Base-by-base conservation (phyloP, 1,140 invertebrate genomes). In the Leptopilina clavipes region DNA sequence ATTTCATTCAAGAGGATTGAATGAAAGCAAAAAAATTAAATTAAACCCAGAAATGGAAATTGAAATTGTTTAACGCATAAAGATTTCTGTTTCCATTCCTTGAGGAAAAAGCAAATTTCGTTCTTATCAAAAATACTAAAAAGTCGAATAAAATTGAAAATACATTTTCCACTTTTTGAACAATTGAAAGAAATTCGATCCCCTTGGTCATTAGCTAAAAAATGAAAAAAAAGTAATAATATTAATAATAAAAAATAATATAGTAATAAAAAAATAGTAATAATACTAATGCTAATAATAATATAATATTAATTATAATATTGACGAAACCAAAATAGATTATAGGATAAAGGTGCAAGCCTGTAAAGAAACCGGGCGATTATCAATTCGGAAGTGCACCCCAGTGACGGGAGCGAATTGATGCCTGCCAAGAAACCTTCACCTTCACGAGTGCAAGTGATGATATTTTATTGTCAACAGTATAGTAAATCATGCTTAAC, bases 401-500 rank as follows among this genome's bases (percentile, higher is more conserved):
- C n/a, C n/a, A n/a, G n/a, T n/a, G n/a, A n/a, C n/a, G n/a, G n/a
- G n/a, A n/a, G n/a, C n/a, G n/a, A n/a, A n/a, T n/a, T n/a, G n/a
- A n/a, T n/a, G 81, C 84, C 83, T 89, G 86, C 81, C 86, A 89
- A 82, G 72, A 86, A 87, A 88, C 86, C 85, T 86, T 87, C 85
- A 89, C 87, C 86, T 85, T 74, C 78, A 85, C 82, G 74, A 86
- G 83, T 87, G 83, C 81, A 81, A 78, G 82, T 83, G 81, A 82
- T 88, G 75, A 86, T 72, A 77, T 83, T 89, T 90, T 89, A 89
- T 90, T 90, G 79, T 84, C 85, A 89, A 89, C 84, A 89, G 88
- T 83, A 88, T 83, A 84, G 80, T 86, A 82, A 86, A 80, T 85
- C 84, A 87, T 86, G 83, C 85, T 87, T 89, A 82, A 82, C 76